These are phyloP conservation scores for Zapornia atra DNA, from an alignment of 2,113 vertebrate genomes.

Conservation along the genomic window DNA sequence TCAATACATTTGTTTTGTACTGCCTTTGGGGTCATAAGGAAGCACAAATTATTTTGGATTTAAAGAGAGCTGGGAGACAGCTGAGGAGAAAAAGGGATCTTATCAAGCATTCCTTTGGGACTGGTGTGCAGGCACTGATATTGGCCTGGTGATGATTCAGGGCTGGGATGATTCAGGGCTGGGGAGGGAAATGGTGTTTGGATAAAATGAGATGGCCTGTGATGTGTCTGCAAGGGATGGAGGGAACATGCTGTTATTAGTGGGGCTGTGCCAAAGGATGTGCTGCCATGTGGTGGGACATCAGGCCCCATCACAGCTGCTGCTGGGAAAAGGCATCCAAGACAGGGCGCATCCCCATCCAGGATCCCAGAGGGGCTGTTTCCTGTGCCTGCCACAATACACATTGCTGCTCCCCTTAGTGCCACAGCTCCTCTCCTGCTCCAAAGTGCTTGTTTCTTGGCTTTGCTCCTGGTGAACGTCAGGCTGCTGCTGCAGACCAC, in stretches of 20 bases:
- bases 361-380: background rate
- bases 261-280: background rate
- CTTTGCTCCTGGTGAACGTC: background rate
- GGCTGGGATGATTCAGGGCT: background rate
- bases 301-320: background rate
- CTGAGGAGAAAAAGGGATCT: background rate
- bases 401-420: rapidly evolving
- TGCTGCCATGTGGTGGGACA: background rate
- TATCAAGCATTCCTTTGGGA: background rate
- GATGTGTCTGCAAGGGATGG: background rate
- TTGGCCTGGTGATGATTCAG: background rate
- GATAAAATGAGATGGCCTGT: background rate
- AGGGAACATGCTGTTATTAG: background rate
- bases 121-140: background rate
- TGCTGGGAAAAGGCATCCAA: background rate
- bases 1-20: slow-evolving; percentile 12
- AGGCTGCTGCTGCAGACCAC: background rate
- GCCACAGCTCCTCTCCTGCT: background rate
- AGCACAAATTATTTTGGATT: background rate
- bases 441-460: background rate
- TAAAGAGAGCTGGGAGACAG: background rate
- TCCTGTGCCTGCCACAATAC: background rate
- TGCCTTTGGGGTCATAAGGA: slow-evolving; percentile 24
- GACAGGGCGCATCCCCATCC: rapidly evolving
- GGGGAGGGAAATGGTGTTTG: background rate